phyloP scores from a whole-genome alignment of 2,113 vertebrate genomes.

The Lynx canadensis region DNA sequence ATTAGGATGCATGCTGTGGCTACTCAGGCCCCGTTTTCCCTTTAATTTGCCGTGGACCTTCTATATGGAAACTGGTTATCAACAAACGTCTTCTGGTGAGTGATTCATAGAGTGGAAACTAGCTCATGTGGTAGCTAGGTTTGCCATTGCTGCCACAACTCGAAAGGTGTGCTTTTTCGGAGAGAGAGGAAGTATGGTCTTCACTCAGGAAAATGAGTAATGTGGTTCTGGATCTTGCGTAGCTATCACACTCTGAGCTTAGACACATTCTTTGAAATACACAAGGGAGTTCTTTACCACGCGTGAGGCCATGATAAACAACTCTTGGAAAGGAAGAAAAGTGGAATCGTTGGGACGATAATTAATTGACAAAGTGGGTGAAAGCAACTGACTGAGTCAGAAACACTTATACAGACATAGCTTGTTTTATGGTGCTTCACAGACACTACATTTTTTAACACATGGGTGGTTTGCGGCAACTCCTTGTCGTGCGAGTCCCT shows the following conservation, averaged over 20 bases:
- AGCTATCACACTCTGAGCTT: not conserved
- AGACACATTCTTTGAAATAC: not conserved
- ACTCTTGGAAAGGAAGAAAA: not conserved
- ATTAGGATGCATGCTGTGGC: too few species aligned
- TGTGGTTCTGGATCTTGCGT: not conserved
- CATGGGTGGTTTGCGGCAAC: not conserved
- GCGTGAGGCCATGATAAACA: not conserved
- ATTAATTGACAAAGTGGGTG: not conserved
- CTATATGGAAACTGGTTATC: not conserved
- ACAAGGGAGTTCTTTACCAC: not conserved
- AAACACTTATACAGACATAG: not conserved
- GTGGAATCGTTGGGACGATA: not conserved
- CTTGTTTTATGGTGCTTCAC: not conserved
- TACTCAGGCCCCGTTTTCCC: not conserved
- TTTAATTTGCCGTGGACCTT: not conserved
- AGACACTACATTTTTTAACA: not conserved
- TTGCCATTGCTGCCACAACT: not conserved
- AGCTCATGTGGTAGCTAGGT: not conserved
- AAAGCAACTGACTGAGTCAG: not conserved
- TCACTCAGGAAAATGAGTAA: not conserved
- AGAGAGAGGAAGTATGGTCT: not conserved
- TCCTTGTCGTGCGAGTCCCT: not conserved
- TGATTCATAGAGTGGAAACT: not conserved
- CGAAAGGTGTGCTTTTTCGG: not conserved
- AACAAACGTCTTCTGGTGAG: not conserved